Evolutionary conservation across 2,113 vertebrate species (phyloP).

Genomic region (Nesogale talazaci): DNA sequence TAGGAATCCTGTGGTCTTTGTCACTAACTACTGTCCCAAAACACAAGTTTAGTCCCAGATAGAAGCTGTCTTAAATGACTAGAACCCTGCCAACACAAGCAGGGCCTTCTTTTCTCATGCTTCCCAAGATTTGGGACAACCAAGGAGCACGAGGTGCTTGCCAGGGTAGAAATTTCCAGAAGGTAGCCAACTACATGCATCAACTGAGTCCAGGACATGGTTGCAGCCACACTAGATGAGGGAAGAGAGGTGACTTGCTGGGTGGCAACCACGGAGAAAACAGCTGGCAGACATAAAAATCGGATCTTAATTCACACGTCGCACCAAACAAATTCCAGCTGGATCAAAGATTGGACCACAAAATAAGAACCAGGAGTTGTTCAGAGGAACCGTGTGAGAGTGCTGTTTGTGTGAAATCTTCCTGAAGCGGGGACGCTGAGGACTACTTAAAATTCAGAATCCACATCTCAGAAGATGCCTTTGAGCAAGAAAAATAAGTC

Average conservation of each 20-base stretch:
- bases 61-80: not conserved
- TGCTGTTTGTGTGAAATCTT: constrained; percentile 7
- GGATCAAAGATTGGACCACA: constrained; percentile 57
- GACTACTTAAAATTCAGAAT: constrained; percentile 21
- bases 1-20: not conserved
- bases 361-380: constrained; percentile 59
- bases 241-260: constrained; percentile 44
- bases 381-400: not conserved
- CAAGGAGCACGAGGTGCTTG: not conserved
- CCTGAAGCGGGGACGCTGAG: not conserved
- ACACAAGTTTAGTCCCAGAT: not conserved
- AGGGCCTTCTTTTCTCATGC: not conserved
- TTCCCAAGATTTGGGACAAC: not conserved
- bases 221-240: not conserved
- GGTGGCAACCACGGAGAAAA: constrained; percentile 49
- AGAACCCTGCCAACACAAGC: not conserved
- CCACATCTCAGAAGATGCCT: not conserved
- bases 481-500: constrained; percentile 44
- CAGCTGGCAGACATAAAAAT: constrained; percentile 41
- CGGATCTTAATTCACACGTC: constrained; percentile 36
- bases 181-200: not conserved
- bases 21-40: not conserved
- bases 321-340: constrained; percentile 64
- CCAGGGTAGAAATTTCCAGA: not conserved
- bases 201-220: not conserved